Evolutionary conservation across 2,797 vertebrate genomes (phyloP), one percentile per base, ranked within the genome.

Genomic region (Streptopelia turtur): DNA sequence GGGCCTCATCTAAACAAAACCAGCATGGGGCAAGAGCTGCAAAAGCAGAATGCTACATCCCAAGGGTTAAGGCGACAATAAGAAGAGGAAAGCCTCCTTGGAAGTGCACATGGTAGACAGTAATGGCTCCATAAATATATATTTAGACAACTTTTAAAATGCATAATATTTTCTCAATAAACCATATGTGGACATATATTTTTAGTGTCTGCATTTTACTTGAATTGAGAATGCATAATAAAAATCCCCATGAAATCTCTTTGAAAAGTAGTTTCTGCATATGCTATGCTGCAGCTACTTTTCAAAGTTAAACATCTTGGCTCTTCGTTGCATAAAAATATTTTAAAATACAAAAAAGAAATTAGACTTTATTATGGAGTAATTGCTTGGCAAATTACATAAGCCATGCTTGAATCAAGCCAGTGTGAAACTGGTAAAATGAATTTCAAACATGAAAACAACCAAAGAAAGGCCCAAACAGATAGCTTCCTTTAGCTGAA

Each of bases 91-190:
- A 93, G 50, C 30, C 75, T 92, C 79, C 78, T 52, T 89, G 71
- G 57, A 87, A 91, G 75, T 78, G 55, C 89, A 91, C 89, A 59
- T 89, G 81, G 94, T 65, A 95, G 78, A 65, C 71, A 93, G 83
- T 90, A 93, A 93, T 72, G 81, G 79, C 75, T 96, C 86, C 92
- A 90, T 93, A 95, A 97, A 95, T 95, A 96, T 57, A 93, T 95
- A 96, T 96, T 96, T 96, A 96, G 93, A 94, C 94, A 94, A 92
- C 93, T 96, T 97, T 94, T 90, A 94, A 96, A 97, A 96, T 95
- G 92, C 53, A 74, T 95, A 95, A 97, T 96, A 96, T 97, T 97
- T 97, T 97, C 96, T 97, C 92, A 95, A 97, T 96, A 97, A 97
- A 93, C 89, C 92, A 97, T 96, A 96, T 95, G 96, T 63, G 92